Base-by-base conservation (phyloP, 2,797 vertebrate genomes). In the Gymnoscopelus braueri region DNA sequence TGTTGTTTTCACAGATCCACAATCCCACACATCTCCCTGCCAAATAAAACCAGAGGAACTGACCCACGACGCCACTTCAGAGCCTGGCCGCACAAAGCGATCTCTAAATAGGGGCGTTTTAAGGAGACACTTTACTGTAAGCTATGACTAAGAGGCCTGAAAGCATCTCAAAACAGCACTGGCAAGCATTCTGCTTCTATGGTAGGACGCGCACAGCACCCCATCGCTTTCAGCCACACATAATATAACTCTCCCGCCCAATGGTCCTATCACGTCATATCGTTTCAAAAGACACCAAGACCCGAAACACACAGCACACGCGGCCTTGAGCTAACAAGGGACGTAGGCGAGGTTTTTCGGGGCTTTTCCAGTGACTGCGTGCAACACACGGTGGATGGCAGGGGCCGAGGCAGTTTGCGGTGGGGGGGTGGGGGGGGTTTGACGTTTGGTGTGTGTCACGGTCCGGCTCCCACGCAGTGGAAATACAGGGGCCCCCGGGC, bases 241-340 rank as follows among this genome's bases (percentile, higher is more conserved):
- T 90, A 88, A 89, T 87, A 81, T 80, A 44, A 9, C 39, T 9
- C 69, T 86, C 81, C 79, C 50, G 74, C 80, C 84, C 79, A 62
- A 82, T 75, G 79, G 85, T 84, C 75, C 74, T 63, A 87, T 85
- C 82, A 84, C 80, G 89, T 90, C 81, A 54, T 87, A 73, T 89
- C 83, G 83, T 86, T 91, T 92, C 84, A 92, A 91, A 88, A 75
- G 73, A 65, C 14, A 72, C 82, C 82, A 90, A 93, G 39, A 91
- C 82, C 78, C 81, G 70, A 91, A 90, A 87, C 90, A 91, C 78
- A 67, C 79, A 61, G 79, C 12, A 50, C 78, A 68, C 80, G 77
- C 66, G 67, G 87, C 92, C 91, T 93, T 93, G 89, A 91, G 86
- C 86, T 87, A 88, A 88, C 82, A 62, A 87, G 80, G 80, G 80